These are phyloP conservation scores for Epinotia ramella DNA, from an alignment of 2,888 invertebrate species.

Conservation along the genomic window DNA sequence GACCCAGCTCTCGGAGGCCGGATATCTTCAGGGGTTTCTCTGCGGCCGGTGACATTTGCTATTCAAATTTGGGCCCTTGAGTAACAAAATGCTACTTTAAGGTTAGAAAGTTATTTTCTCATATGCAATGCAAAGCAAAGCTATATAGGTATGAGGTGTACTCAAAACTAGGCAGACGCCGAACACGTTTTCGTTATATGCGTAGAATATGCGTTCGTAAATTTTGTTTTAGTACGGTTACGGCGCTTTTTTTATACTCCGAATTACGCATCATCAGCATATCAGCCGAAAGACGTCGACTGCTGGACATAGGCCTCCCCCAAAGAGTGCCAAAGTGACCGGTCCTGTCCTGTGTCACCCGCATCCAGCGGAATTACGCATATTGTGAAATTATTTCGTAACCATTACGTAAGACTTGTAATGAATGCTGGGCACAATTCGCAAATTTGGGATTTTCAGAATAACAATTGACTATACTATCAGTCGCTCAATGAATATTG, in stretches of 20 bases:
- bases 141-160: not conserved
- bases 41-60: slow-evolving; percentile 9
- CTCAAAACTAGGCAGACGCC: not conserved
- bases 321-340: too few species aligned
- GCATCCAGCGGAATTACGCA: not conserved
- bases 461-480: not conserved
- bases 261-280: not conserved
- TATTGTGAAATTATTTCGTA: not conserved
- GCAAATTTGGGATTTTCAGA: not conserved
- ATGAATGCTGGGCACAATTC: not conserved
- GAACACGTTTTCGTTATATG: not conserved
- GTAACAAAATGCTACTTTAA: not conserved
- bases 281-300: too few species aligned
- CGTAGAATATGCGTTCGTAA: not conserved
- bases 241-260: not conserved
- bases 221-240: not conserved
- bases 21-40: too few species aligned
- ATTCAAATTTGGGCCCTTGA: not conserved
- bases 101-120: not conserved
- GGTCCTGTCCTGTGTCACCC: too few species aligned
- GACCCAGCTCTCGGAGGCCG: too few species aligned
- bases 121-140: not conserved
- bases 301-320: too few species aligned
- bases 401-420: not conserved
- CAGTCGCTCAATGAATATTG: too few species aligned